Conservation (phyloP, 1,140 invertebrate species). For the Drosophila pseudoananassae region DNA sequence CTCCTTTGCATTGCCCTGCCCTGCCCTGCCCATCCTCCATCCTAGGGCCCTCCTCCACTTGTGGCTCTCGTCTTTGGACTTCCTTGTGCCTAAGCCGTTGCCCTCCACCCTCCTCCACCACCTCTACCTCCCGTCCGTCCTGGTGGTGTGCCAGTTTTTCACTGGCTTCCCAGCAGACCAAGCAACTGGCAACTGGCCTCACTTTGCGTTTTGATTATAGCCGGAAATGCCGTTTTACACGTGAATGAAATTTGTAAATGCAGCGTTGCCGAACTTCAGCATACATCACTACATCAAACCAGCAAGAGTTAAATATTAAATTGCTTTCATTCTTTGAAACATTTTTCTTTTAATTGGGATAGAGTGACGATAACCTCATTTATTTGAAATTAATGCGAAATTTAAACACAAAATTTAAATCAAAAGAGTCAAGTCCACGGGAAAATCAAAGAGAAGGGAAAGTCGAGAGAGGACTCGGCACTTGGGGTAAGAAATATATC, state of each 20-base stretch:
- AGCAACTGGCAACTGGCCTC: constrained; percentile 1
- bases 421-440: constrained; percentile 40
- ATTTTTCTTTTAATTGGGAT: too few relatives aligned
- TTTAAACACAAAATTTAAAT: constrained; percentile 52
- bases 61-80: constrained; percentile 48
- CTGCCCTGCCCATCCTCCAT: constrained; percentile 21
- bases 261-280: constrained; percentile 66
- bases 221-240: constrained; percentile 83
- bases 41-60: constrained; percentile 15
- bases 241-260: constrained; percentile 76
- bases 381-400: constrained; percentile 66
- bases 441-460: constrained; percentile 13
- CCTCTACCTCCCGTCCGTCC: too few relatives aligned
- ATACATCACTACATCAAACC: constrained; percentile 19
- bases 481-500: constrained; percentile 50
- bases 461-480: neutral
- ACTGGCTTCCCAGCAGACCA: constrained; percentile 63
- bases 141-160: constrained; percentile 72
- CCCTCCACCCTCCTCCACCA: constrained; percentile 13
- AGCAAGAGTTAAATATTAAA: constrained; percentile 15
- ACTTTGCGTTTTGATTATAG: constrained; percentile 65
- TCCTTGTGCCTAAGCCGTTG: constrained; percentile 57
- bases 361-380: constrained; percentile 26
- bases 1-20: constrained; percentile 20
- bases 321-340: too few relatives aligned